phyloP scores from a whole-genome alignment of 2,113 vertebrate genomes.

The Myotis davidii region DNA sequence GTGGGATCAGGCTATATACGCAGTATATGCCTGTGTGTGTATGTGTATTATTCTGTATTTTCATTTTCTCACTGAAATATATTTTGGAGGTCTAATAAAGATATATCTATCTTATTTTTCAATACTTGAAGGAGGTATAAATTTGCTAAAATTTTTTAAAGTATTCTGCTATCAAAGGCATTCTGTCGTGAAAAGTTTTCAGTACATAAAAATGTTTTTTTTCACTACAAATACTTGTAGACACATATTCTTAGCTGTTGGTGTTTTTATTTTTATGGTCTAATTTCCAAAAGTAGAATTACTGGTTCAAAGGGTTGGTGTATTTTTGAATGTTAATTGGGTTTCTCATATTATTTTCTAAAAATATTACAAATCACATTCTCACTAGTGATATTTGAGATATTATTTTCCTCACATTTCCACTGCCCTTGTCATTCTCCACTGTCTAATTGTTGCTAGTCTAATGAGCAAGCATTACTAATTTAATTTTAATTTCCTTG shows the following conservation, averaged over 20 bases:
- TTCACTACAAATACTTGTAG: neutral
- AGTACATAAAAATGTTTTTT: neutral
- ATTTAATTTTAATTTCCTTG: constrained; percentile 8
- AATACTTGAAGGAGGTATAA: neutral
- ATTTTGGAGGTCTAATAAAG: neutral
- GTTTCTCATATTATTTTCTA: constrained; percentile 61
- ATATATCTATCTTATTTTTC: neutral
- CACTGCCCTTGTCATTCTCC: neutral
- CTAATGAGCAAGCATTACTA: neutral
- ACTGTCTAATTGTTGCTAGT: constrained; percentile 31
- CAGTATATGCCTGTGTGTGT: neutral
- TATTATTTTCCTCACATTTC: constrained; percentile 10
- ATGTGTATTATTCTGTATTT: neutral
- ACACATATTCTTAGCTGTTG: constrained; percentile 25
- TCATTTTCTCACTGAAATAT: constrained; percentile 20
- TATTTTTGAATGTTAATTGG: constrained; percentile 54
- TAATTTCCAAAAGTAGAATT: constrained; percentile 23
- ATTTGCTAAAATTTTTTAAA: neutral
- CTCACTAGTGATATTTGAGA: neutral
- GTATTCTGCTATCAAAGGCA: neutral
- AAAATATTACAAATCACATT: constrained; percentile 54
- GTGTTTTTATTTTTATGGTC: constrained; percentile 51
- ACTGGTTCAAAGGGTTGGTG: constrained; percentile 32
- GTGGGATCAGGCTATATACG: neutral
- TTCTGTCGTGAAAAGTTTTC: constrained; percentile 17